Evolutionary conservation across 2,113 vertebrate species (phyloP).

Genomic region (Oryzias woworae): DNA sequence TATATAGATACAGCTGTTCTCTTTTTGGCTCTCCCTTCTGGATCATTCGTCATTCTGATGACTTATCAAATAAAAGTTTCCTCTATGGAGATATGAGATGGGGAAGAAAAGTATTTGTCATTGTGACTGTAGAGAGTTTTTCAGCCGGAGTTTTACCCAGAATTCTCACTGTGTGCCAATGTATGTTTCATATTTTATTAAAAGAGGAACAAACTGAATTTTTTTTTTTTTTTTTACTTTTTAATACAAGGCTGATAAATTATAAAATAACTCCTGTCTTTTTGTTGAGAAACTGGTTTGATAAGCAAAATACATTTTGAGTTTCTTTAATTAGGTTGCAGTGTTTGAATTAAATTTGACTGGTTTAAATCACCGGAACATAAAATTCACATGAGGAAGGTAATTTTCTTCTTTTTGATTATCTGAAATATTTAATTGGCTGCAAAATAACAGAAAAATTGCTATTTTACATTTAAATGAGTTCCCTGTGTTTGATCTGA

Average conservation of each 20-base stretch:
- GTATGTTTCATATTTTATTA: conserved; percentile 19
- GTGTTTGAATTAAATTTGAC: no score
- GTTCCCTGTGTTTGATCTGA: no score
- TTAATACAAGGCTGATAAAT: not conserved
- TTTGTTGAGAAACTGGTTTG: no score
- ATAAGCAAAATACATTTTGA: no score
- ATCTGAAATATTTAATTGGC: no score
- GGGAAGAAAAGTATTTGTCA: not conserved
- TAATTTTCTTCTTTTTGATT: no score
- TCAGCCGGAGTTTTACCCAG: conserved; percentile 18
- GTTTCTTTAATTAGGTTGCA: no score
- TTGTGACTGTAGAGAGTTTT: not conserved
- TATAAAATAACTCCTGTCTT: not conserved
- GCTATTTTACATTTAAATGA: not conserved
- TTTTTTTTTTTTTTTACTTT: not conserved
- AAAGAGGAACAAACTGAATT: conserved; percentile 47
- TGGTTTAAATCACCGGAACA: no score
- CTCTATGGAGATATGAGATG: not conserved
- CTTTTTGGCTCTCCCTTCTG: not conserved
- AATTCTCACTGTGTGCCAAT: conserved; percentile 7
- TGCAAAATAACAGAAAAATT: no score
- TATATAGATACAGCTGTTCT: no score
- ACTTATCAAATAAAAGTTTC: not conserved
- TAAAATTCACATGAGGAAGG: no score
- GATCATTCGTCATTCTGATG: conserved; percentile 10